A percentile compares a stretch with the other conserved stretches of the same genome.
Conservation (phyloP, 2,888 invertebrate species). For the Scrobipalpa costella region DNA sequence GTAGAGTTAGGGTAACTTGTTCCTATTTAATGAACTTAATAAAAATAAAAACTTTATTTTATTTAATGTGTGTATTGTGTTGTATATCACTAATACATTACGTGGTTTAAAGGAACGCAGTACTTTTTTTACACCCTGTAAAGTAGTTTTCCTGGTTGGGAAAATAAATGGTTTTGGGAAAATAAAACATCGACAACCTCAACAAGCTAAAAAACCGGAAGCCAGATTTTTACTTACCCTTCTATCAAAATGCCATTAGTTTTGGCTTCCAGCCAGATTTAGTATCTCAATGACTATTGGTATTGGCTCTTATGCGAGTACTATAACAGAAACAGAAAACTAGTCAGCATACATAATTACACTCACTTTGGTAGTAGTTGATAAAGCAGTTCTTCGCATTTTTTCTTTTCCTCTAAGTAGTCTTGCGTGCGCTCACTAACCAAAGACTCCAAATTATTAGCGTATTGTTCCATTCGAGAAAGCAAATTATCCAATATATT, state of each 20-base stretch:
- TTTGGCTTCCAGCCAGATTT: not conserved
- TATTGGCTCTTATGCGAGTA: not conserved
- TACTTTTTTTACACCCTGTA: too few relatives aligned
- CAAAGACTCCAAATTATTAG: constrained; percentile 97
- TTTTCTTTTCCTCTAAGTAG: constrained; percentile 98
- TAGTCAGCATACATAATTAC: not conserved
- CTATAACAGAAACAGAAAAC: not conserved
- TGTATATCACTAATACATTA: too few relatives aligned
- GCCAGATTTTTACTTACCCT: not conserved
- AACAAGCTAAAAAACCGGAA: not conserved
- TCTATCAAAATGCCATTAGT: constrained; percentile 10
- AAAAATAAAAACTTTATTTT: too few relatives aligned
- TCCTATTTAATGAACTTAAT: too few relatives aligned
- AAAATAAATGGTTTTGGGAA: too few relatives aligned
- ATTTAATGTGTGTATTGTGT: too few relatives aligned
- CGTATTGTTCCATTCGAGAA: constrained; percentile 99
- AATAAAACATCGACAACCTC: too few relatives aligned
- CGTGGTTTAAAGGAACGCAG: too few relatives aligned
- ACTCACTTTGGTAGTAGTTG: constrained; percentile 96
- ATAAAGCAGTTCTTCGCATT: constrained; percentile 97
- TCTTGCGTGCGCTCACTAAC: constrained; percentile 98
- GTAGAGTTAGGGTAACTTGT: too few relatives aligned
- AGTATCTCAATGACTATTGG: not conserved
- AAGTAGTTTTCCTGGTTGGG: too few relatives aligned
- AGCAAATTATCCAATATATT: constrained; percentile 97